A percentile compares a stretch with the other conserved stretches of the same genome.
phyloP scores from a whole-genome alignment of 1,140 invertebrate species.

The Sitobion miscanthi region DNA sequence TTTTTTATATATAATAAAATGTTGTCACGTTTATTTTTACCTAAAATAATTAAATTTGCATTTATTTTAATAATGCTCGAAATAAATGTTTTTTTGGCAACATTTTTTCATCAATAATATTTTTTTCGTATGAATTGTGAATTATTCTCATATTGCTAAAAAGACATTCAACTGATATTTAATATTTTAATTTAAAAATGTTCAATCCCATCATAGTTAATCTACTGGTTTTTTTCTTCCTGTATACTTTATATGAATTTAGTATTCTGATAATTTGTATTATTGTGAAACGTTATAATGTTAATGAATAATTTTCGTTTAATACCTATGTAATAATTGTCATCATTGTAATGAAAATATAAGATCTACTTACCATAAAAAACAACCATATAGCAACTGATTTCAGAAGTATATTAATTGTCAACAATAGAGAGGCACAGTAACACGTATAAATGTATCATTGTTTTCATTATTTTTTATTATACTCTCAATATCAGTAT shows the following conservation, averaged over 20 bases:
- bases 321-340: background rate
- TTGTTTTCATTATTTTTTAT: slow-evolving; percentile 29
- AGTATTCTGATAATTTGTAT: background rate
- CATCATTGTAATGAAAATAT: background rate
- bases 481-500: slow-evolving; percentile 41
- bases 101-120: background rate
- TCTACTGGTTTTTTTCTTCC: background rate
- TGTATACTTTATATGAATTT: background rate
- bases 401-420: background rate
- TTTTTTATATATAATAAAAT: background rate
- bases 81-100: background rate
- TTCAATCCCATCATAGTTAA: background rate
- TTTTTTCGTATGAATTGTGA: background rate
- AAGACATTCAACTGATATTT: background rate
- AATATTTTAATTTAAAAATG: background rate
- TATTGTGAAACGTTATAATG: background rate
- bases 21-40: background rate
- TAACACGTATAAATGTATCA: background rate
- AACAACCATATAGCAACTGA: background rate
- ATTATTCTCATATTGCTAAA: background rate
- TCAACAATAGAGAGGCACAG: background rate
- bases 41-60: slow-evolving; percentile 29
- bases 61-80: background rate
- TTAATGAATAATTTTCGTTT: background rate
- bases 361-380: background rate